A percentile compares a stretch with the other conserved stretches of the same genome.
Evolutionary conservation across 2,888 invertebrate species (phyloP).

Genomic region (Hirtodrosophila trivittata): DNA sequence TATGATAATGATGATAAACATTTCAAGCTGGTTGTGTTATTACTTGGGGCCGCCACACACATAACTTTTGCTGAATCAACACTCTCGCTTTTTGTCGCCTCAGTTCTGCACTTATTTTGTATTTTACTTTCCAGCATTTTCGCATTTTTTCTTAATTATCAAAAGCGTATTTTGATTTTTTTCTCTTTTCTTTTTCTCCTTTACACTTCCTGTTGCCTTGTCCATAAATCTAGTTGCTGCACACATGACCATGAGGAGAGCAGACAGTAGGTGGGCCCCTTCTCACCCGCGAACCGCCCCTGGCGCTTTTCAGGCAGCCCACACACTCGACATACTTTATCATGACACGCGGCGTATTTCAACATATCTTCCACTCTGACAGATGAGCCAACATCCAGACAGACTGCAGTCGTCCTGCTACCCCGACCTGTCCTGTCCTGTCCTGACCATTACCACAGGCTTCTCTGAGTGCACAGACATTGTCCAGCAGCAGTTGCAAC

Average conservation of each 20-base stretch:
- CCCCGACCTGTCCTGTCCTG: neutral
- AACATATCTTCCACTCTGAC: conserved; percentile 79
- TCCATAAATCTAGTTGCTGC: conserved; percentile 69
- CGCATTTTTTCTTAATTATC: conserved; percentile 80
- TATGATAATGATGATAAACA: conserved; percentile 41
- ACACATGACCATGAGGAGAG: conserved; percentile 61
- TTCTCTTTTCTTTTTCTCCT: conserved; percentile 12
- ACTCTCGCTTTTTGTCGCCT: conserved; percentile 62
- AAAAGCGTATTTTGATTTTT: conserved; percentile 43
- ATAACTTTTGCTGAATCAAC: conserved; percentile 66
- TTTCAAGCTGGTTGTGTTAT: conserved; percentile 37
- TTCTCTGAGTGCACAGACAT: no score
- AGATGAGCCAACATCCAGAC: conserved; percentile 75
- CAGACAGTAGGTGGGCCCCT: conserved; percentile 13
- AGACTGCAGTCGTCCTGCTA: conserved; percentile 46
- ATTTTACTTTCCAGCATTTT: conserved; percentile 62
- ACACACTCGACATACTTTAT: conserved; percentile 68
- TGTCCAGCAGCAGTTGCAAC: conserved; percentile 26
- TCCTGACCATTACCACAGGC: neutral
- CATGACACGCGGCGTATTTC: conserved; percentile 78
- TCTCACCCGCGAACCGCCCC: conserved; percentile 27
- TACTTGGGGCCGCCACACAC: conserved; percentile 30
- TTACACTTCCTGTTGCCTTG: no score
- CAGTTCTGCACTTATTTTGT: conserved; percentile 13
- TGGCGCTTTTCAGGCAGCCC: conserved; percentile 23